These are phyloP conservation scores for Eulemur rufifrons DNA, from an alignment of 2,113 vertebrate genomes.

Conservation along the genomic window DNA sequence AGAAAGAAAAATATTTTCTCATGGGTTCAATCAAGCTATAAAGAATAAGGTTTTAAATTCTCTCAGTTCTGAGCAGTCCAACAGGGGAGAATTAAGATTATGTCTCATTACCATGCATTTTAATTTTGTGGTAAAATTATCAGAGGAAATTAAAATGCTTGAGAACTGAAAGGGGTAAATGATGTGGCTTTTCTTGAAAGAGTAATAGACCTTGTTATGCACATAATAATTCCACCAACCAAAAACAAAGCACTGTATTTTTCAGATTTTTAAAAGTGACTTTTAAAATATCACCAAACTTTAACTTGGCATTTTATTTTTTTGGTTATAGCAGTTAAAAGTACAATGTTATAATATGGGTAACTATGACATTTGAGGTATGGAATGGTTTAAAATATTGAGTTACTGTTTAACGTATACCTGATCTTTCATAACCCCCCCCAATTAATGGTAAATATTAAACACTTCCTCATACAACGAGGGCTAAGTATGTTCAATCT, in stretches of 20 bases:
- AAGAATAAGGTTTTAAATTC: constrained; percentile 18
- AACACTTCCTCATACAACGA: background rate
- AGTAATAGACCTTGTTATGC: background rate
- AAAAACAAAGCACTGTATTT: background rate
- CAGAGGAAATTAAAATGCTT: constrained; percentile 26
- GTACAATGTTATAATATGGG: background rate
- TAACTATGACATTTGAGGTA: background rate
- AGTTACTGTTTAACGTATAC: background rate
- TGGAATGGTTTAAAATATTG: background rate
- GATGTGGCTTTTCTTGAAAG: constrained; percentile 12
- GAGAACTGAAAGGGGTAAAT: background rate
- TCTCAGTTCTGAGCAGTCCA: background rate
- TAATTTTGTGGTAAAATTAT: constrained; percentile 35
- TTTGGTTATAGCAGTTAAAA: background rate
- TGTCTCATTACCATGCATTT: background rate
- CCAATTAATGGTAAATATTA: background rate
- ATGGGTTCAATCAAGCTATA: background rate
- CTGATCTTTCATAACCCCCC: background rate
- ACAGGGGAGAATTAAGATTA: background rate
- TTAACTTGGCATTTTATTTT: background rate
- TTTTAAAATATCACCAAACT: constrained; percentile 3
- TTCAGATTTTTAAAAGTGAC: background rate
- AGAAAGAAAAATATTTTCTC: background rate
- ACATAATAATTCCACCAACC: background rate
- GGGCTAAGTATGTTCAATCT: background rate